Percentiles rank a stretch among this genome's conserved stretches.
Evolutionary conservation across 2,113 vertebrate genomes (phyloP).

Genomic region (Ammodytes dubius): DNA sequence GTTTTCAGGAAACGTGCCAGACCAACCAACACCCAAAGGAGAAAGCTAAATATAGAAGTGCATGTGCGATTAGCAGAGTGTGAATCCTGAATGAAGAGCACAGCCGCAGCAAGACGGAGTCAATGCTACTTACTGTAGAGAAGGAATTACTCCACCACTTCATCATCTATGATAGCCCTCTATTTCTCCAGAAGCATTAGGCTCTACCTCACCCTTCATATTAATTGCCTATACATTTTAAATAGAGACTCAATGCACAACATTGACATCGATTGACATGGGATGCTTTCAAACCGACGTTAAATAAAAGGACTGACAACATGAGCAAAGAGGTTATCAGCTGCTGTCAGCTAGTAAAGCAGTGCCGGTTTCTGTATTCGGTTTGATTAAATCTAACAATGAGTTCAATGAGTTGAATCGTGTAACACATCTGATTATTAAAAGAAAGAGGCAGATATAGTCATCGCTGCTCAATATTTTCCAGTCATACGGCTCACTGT

Average conservation of each 20-base stretch:
- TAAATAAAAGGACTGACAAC: slow-evolving; percentile 6
- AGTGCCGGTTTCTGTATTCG: neutral
- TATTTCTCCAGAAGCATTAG: slow-evolving; percentile 25
- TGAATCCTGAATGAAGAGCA: slow-evolving; percentile 74
- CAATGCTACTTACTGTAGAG: slow-evolving; percentile 59
- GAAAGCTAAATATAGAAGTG: slow-evolving; percentile 75
- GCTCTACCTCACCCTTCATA: slow-evolving; percentile 25
- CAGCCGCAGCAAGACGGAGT: slow-evolving; percentile 46
- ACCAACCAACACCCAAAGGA: slow-evolving; percentile 72
- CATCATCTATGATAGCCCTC: neutral
- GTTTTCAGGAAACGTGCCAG: slow-evolving; percentile 70
- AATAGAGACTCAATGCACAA: neutral
- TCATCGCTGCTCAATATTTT: slow-evolving; percentile 66
- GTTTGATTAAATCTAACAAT: neutral
- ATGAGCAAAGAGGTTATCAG: neutral
- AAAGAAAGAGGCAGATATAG: neutral
- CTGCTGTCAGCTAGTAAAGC: neutral
- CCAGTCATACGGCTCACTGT: slow-evolving; percentile 71
- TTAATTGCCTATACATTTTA: slow-evolving; percentile 14
- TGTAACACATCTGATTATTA: neutral
- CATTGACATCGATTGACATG: neutral
- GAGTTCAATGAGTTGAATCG: neutral
- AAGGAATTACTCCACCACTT: slow-evolving; percentile 49
- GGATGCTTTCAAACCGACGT: neutral
- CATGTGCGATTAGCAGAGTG: slow-evolving; percentile 73